Base-by-base conservation (phyloP, 2,888 invertebrate genomes). In the Drosophila meridiana region DNA sequence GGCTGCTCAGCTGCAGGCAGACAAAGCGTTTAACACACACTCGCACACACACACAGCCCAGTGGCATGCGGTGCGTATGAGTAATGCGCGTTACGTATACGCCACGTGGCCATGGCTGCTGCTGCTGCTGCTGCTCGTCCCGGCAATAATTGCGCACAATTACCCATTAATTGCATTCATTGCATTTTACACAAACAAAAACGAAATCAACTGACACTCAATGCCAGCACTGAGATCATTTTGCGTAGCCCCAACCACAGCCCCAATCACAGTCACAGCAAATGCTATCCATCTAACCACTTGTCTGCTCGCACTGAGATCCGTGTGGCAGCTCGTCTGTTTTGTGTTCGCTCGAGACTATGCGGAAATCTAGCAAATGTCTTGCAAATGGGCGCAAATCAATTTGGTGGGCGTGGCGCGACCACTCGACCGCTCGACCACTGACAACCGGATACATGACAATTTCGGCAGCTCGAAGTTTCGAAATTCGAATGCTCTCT, bases 101-200 rank as follows among this genome's bases (percentile, higher is more conserved):
- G 83, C 48, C 86, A 86, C 80, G 86, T 87, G 85, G 70, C 72
- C 66, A 34, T 55, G 62, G 55, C 63, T 73, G 59, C 34, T 34
- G 34, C 34, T 42, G 58, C 63, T 11, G 9, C 14, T 47, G 47
- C 47, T 14, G 62, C 56, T 30, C 62, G 38, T 59, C 32, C 36
- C 34, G 73, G 60, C 78, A 67, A 78, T 87, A 87, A 87, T 87
- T 87, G 87, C 83, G 56, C 85, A 85, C 85, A 87, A 89, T 87
- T 89, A 89, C 72, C 84, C 77, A 85, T 89, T 88, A 85, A 88
- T 87, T 87, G 87, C 87, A 87, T 80, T 78, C 83, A 79, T 73
- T 79, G 75, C 76, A 78, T 57, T 40, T 74, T 65, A 32, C 40
- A 50, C 48, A 38, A 50, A 40, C 4, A 50, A 11, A 20, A 3